Conservation (phyloP, 2,888 invertebrate genomes). For the Trichogramma dendrolimi region DNA sequence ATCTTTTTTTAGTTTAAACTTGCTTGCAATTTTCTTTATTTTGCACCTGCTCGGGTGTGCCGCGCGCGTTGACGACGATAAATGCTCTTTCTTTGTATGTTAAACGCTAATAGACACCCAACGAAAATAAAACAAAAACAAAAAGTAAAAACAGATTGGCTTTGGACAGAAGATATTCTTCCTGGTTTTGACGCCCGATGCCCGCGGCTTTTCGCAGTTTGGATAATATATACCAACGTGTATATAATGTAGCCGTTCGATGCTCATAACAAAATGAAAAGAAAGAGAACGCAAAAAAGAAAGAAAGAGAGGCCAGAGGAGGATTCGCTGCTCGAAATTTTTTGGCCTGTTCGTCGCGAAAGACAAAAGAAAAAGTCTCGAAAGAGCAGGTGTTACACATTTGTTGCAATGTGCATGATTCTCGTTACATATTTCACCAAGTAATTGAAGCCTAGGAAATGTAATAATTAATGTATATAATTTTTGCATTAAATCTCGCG, state of each 20-base stretch:
- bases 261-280: no score
- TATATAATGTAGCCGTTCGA: no score
- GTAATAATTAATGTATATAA: no score
- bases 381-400: conserved; percentile 1
- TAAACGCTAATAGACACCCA: conserved; percentile 8
- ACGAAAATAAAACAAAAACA: not conserved
- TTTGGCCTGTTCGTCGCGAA: no score
- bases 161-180: not conserved
- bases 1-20: conserved; percentile 4
- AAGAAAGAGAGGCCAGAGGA: no score
- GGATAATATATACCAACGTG: no score
- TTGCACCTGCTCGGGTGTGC: conserved; percentile 9
- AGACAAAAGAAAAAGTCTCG: not conserved
- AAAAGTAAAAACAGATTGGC: conserved; percentile 2
- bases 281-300: no score
- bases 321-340: no score
- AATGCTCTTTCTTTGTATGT: conserved; percentile 15
- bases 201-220: conserved; percentile 8
- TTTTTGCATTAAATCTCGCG: no score
- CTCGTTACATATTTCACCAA: no score
- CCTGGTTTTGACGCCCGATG: not conserved
- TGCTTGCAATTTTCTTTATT: not conserved
- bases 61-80: not conserved
- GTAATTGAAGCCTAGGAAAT: no score
- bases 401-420: not conserved